phyloP scores from a whole-genome alignment of 2,797 vertebrate species.

The Ciconia nigra region DNA sequence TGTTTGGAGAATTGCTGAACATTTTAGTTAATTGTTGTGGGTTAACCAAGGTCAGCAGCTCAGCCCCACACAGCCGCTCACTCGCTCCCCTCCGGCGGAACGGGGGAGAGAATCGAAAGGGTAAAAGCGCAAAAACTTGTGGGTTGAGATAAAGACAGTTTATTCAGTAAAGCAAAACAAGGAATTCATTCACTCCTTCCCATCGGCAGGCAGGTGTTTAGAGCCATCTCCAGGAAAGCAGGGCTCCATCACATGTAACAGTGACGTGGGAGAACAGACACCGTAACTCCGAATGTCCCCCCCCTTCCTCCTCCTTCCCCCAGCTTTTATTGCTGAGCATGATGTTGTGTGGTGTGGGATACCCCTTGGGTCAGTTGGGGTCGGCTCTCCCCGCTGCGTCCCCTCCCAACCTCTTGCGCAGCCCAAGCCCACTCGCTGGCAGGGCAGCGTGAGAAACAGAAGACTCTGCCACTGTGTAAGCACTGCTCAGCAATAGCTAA shows the following conservation, averaged over 20 bases:
- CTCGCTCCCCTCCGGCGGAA: fast-evolving
- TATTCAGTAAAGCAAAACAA: neutral
- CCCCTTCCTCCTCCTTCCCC: neutral
- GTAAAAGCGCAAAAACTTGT: neutral
- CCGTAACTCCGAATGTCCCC: fast-evolving
- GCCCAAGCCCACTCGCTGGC: neutral
- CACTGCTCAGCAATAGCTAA: neutral
- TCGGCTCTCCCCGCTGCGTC: neutral
- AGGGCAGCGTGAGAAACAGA: neutral
- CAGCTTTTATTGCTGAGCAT: neutral
- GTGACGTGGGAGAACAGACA: neutral
- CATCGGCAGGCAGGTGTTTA: neutral
- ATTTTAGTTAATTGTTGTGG: neutral
- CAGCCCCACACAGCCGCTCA: fast-evolving
- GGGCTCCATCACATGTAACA: neutral
- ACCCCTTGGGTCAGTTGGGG: neutral
- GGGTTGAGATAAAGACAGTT: neutral
- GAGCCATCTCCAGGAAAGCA: neutral
- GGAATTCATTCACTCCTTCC: neutral
- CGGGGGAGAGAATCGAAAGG: neutral
- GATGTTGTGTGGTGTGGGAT: fast-evolving
- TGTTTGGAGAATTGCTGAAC: neutral
- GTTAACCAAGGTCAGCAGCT: neutral
- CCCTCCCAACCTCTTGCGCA: neutral
- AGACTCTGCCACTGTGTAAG: neutral